Percentiles rank a stretch among this genome's conserved stretches.
These are phyloP conservation scores for Oryzias melastigma DNA, from an alignment of 2,113 vertebrate species.

Conservation along the genomic window DNA sequence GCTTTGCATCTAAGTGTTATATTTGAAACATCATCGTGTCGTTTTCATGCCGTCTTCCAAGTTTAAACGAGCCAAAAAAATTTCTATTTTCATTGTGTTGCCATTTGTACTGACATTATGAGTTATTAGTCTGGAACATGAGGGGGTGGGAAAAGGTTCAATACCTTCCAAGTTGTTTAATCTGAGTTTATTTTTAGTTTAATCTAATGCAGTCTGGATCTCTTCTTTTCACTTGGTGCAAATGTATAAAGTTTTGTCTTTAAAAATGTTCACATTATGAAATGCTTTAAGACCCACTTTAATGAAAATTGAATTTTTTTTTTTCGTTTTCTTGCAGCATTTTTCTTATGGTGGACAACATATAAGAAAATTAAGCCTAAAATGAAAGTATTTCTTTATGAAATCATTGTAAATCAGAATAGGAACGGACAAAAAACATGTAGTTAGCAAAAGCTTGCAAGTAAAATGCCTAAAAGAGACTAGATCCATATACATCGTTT, in stretches of 20 bases:
- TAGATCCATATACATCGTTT: no score
- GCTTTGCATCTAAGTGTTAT: slow-evolving; percentile 25
- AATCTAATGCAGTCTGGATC: slow-evolving; percentile 29
- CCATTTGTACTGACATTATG: slow-evolving; percentile 17
- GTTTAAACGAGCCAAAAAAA: background rate
- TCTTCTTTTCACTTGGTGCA: slow-evolving; percentile 9
- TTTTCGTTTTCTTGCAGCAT: no score
- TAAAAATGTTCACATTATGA: background rate
- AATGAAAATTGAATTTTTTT: no score
- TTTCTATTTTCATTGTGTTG: background rate
- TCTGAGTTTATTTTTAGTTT: slow-evolving; percentile 30
- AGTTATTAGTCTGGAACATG: slow-evolving; percentile 47
- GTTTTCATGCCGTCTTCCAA: background rate
- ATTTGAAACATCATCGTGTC: slow-evolving; percentile 16
- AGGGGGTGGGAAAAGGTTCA: slow-evolving; percentile 32
- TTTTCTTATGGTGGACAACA: no score
- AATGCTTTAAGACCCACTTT: no score
- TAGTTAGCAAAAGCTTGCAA: no score
- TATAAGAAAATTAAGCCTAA: no score
- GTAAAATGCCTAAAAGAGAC: no score
- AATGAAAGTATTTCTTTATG: no score
- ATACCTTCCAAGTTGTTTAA: slow-evolving; percentile 23
- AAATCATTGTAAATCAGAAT: no score
- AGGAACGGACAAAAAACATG: no score
- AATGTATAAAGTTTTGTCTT: background rate